Percentiles rank a stretch among this genome's conserved stretches.
Evolutionary conservation across 2,113 vertebrate species (phyloP).

Genomic region (Phaetusa simplex): DNA sequence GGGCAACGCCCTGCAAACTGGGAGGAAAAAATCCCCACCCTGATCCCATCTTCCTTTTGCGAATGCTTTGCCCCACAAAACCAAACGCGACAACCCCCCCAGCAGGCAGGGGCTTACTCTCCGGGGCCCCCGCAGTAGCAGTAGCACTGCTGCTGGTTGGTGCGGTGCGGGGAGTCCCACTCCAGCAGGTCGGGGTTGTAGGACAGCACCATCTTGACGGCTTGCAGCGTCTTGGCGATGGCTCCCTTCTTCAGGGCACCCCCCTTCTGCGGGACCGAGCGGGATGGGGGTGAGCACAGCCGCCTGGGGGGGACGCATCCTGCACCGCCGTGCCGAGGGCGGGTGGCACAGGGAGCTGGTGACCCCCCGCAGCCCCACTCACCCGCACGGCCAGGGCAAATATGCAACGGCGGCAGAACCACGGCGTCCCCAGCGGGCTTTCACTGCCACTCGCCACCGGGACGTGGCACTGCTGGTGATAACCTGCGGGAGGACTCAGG

Average conservation of each 20-base stretch:
- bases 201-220: slow-evolving; percentile 91
- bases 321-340: rapidly evolving
- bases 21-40: not conserved
- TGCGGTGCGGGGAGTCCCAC: slow-evolving; percentile 92
- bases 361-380: slow-evolving; percentile 2
- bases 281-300: not conserved
- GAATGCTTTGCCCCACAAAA: not conserved
- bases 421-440: slow-evolving; percentile 75
- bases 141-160: slow-evolving; percentile 96
- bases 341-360: rapidly evolving
- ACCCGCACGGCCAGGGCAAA: slow-evolving; percentile 88
- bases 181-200: slow-evolving; percentile 88
- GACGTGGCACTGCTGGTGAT: slow-evolving; percentile 94
- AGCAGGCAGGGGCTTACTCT: slow-evolving; percentile 79
- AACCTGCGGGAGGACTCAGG: slow-evolving; percentile 72
- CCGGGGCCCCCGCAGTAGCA: slow-evolving; percentile 94
- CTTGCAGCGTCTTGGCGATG: slow-evolving; percentile 86
- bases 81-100: rapidly evolving
- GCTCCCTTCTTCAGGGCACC: slow-evolving; percentile 94
- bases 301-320: rapidly evolving
- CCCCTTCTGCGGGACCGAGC: slow-evolving; percentile 81
- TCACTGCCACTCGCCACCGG: slow-evolving; percentile 80
- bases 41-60: not conserved
- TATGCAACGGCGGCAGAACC: slow-evolving; percentile 97
- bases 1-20: not conserved